Conservation (phyloP, 2,113 vertebrate species). For the Agapornis roseicollis region DNA sequence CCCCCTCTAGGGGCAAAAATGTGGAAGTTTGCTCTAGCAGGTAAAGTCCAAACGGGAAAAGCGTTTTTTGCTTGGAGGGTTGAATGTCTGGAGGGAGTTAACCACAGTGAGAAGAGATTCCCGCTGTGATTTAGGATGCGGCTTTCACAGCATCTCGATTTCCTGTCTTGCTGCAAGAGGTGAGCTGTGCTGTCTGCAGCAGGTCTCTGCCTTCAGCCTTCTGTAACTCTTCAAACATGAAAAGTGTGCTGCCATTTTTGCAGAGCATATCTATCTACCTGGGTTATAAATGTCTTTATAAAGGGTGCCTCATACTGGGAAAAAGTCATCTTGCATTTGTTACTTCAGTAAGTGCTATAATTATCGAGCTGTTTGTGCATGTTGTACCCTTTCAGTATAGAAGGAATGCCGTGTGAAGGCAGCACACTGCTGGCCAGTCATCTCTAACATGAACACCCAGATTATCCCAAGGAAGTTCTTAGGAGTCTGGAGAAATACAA, state of each 20-base stretch:
- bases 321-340: neutral
- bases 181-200: neutral
- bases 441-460: neutral
- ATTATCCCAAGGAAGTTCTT: neutral
- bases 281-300: neutral
- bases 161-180: neutral
- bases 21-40: neutral
- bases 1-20: constrained; percentile 53
- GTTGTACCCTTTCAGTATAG: neutral
- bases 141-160: neutral
- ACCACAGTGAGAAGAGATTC: neutral
- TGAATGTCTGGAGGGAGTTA: neutral
- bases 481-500: neutral
- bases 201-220: neutral
- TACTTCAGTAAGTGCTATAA: neutral
- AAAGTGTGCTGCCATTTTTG: neutral
- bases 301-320: neutral
- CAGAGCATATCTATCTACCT: neutral
- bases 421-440: fast-evolving
- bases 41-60: neutral
- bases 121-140: neutral
- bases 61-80: neutral
- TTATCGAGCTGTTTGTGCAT: neutral
- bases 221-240: neutral
- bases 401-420: neutral